These are phyloP conservation scores for Gymnoscopelus braueri DNA, from an alignment of 2,797 vertebrate species.

Conservation along the genomic window DNA sequence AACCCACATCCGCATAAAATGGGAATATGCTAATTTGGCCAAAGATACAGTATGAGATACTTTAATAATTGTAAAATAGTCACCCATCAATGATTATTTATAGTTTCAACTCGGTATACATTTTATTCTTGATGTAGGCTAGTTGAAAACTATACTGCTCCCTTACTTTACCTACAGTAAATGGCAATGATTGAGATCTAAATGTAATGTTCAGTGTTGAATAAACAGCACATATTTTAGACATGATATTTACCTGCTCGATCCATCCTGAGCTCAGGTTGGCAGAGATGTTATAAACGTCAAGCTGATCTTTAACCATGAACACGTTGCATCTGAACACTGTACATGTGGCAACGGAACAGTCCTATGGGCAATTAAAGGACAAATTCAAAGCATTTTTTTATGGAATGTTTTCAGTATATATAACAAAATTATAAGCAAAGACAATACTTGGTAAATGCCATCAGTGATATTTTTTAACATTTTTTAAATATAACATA, in stretches of 20 bases:
- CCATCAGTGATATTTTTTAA: neutral
- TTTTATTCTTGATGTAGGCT: too few species aligned
- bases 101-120: too few species aligned
- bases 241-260: conserved; percentile 70
- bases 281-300: conserved; percentile 73
- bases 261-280: conserved; percentile 84
- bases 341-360: conserved; percentile 78
- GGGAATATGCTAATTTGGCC: too few species aligned
- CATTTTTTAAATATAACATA: neutral
- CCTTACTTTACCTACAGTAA: too few species aligned
- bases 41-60: too few species aligned
- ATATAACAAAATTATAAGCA: neutral
- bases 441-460: neutral
- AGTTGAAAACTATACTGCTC: too few species aligned
- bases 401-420: too few species aligned
- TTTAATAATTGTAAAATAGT: too few species aligned
- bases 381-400: neutral
- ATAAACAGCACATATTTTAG: neutral
- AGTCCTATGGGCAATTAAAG: conserved; percentile 74
- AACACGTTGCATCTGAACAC: conserved; percentile 72
- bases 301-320: conserved; percentile 44
- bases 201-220: neutral
- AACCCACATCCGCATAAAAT: too few species aligned
- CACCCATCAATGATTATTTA: too few species aligned
- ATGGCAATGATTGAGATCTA: neutral